Conservation (phyloP, 2,113 vertebrate species). For the Prionailurus bengalensis region DNA sequence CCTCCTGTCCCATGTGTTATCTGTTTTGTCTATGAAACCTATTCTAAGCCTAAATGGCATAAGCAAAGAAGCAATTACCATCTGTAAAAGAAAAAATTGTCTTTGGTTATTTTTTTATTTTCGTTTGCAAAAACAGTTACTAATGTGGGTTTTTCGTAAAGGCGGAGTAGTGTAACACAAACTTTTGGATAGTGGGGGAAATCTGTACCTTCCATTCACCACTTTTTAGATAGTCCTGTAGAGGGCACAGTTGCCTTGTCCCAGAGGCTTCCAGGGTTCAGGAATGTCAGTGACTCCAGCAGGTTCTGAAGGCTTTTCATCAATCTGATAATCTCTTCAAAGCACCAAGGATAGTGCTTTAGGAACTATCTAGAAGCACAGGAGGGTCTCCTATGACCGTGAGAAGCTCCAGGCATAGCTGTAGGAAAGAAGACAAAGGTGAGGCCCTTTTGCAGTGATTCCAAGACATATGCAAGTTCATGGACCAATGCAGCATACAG, state of each 20-base stretch:
- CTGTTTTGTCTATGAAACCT: neutral
- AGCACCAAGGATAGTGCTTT: neutral
- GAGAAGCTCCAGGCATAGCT: neutral
- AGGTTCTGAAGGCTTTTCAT: neutral
- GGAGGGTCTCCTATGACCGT: neutral
- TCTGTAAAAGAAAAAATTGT: neutral
- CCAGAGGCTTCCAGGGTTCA: neutral
- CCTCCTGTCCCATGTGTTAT: no score
- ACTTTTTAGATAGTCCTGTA: slow-evolving; percentile 42
- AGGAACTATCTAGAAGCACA: neutral
- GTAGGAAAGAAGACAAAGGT: neutral
- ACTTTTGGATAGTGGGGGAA: neutral
- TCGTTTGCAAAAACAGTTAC: neutral
- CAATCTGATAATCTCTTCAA: neutral
- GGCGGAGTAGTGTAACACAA: neutral
- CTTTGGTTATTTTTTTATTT: neutral
- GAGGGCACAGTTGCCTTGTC: slow-evolving; percentile 60
- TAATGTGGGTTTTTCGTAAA: neutral
- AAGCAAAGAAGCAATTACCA: neutral
- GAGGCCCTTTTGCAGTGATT: neutral
- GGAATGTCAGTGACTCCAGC: neutral
- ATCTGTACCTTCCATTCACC: neutral
- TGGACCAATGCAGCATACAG: neutral
- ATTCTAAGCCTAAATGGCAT: neutral
- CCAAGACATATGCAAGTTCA: neutral